Base-by-base conservation (phyloP, 1,140 invertebrate genomes). In the Melipona quadrifasciata region DNA sequence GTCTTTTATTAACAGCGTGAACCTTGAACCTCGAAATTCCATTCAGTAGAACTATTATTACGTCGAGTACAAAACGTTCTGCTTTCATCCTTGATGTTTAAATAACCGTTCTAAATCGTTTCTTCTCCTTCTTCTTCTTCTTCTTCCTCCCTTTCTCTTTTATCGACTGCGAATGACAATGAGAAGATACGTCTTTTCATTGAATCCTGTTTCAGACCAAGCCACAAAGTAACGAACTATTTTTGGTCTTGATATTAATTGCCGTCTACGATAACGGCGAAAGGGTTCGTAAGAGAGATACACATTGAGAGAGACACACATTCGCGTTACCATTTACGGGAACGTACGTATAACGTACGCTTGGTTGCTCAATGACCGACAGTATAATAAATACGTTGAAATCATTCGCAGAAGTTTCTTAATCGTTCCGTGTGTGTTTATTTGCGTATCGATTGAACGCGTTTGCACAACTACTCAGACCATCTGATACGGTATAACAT, bases 291-390 rank as follows among this genome's bases (percentile, higher is more conserved):
- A 67, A 67, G 39, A 77, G 51, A 51, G 58, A 17, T 77, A 77
- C 24, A 77, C 24, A 77, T 65, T 31, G 47, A n/a, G n/a, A n/a
- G n/a, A n/a, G n/a, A 27, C 64, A 47, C 19, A 65, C 27, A 53
- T 78, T 78, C 61, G n/a, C 61, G n/a, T 65, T 78, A 47, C 64
- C 76, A 67, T 78, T 78, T 78, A 78, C 47, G 64, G 76, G 55
- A 61, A 61, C 21, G 57, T 53, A 67, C 61, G 76, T 27, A 24
- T 51, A 64, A n/a, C 8, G 61, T 27, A 27, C n/a, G n/a, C n/a
- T 5, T 19, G 19, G 11, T 78, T 78, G 76, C 76, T 53, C 64
- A 78, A 78, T 68, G 47, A 14, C 21, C 51, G 16, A 5, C 1
- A 64, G 76, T 55, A 64, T 47, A 53, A 53, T 21, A 24, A 31